phyloP scores from a whole-genome alignment of 1,140 invertebrate species.

The Papilio polyxenes region DNA sequence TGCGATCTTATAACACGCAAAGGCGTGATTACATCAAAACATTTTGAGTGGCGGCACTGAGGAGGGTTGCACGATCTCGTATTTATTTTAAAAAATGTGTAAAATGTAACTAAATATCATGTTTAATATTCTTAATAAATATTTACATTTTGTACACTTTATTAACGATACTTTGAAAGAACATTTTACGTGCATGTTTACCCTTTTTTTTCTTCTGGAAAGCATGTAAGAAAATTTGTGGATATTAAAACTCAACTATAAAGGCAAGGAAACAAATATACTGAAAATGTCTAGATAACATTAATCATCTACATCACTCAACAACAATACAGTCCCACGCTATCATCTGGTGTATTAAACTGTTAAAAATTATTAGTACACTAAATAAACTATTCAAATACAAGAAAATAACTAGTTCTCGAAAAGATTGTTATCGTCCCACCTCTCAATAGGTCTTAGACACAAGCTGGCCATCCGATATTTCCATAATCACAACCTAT shows the following conservation, averaged over 20 bases:
- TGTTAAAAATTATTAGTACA: neutral
- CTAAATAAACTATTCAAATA: slow-evolving; percentile 19
- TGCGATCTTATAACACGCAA: slow-evolving; percentile 37
- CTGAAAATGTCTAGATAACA: neutral
- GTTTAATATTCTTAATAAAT: neutral
- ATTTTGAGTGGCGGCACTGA: slow-evolving; percentile 36
- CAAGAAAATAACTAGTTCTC: slow-evolving; percentile 7
- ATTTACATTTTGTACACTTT: neutral
- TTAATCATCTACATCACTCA: neutral
- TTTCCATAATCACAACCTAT: slow-evolving; percentile 41
- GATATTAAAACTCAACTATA: too few relatives aligned
- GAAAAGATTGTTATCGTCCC: slow-evolving; percentile 6
- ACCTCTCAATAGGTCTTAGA: slow-evolving; percentile 28
- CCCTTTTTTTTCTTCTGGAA: neutral
- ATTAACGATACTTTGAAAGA: neutral
- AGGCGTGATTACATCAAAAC: slow-evolving; percentile 40
- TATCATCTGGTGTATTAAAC: neutral
- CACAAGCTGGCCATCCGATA: slow-evolving; percentile 25
- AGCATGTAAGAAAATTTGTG: too few relatives aligned
- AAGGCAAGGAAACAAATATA: neutral
- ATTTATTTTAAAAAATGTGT: slow-evolving; percentile 14
- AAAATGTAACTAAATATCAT: neutral
- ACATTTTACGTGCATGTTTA: neutral
- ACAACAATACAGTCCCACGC: neutral
- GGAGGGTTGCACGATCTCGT: slow-evolving; percentile 27